A percentile compares a stretch with the other conserved stretches of the same genome.
These are phyloP conservation scores for Microcebus murinus DNA, from an alignment of 2,113 vertebrate genomes.

Conservation along the genomic window DNA sequence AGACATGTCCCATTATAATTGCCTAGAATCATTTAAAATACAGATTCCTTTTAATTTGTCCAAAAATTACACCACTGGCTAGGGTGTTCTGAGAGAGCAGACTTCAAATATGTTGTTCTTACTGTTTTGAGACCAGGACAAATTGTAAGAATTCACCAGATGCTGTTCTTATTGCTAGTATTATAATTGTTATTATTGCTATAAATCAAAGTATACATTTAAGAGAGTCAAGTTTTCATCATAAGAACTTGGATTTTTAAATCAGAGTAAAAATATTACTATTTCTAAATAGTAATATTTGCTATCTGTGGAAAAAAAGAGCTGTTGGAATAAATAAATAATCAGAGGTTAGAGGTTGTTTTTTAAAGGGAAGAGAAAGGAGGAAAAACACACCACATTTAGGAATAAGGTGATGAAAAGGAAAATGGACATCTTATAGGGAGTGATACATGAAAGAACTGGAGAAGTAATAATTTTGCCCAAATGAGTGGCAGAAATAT, in stretches of 20 bases:
- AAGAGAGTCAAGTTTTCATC: conserved; percentile 17
- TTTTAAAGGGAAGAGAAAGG: neutral
- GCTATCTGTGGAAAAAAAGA: conserved; percentile 21
- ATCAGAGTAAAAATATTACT: too few species aligned
- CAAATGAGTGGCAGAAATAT: neutral
- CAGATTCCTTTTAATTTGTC: neutral
- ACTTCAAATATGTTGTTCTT: conserved; percentile 5
- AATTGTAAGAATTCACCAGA: conserved; percentile 17
- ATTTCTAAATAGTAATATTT: too few species aligned
- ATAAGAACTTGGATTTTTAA: conserved; percentile 34
- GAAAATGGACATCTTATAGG: neutral
- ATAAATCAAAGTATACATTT: conserved; percentile 39
- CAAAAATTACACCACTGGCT: neutral
- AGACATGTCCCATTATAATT: neutral
- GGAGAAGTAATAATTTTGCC: neutral
- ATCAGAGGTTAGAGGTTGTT: conserved; percentile 1
- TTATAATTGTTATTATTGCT: conserved; percentile 2
- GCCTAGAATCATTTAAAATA: conserved; percentile 47
- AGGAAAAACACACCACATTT: neutral
- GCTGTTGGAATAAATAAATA: conserved; percentile 51
- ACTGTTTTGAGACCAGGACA: conserved; percentile 7
- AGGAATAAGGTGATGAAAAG: neutral
- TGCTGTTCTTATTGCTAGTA: neutral
- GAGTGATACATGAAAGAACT: neutral
- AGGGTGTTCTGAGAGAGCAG: neutral